These are phyloP conservation scores for Phalera bucephala DNA, from an alignment of 2,888 invertebrate species.

Conservation along the genomic window DNA sequence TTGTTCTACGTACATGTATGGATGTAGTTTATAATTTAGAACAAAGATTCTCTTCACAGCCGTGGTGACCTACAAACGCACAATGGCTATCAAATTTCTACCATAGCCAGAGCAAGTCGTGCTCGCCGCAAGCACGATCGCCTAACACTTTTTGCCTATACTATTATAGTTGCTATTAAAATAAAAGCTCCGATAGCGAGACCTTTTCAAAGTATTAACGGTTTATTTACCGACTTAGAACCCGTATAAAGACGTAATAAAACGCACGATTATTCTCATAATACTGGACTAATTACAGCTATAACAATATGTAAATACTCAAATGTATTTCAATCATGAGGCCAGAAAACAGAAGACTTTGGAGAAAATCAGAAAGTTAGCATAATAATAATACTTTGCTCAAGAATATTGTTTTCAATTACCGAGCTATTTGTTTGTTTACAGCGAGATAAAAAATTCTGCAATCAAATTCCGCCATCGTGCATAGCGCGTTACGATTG, in stretches of 20 bases:
- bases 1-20: constrained; percentile 4
- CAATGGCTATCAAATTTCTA: constrained; percentile 66
- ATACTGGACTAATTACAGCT: background rate
- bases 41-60: constrained; percentile 44
- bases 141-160: constrained; percentile 41
- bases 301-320: background rate
- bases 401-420: too few species aligned
- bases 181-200: constrained; percentile 45
- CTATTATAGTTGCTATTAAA: constrained; percentile 42
- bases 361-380: too few species aligned
- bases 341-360: too few species aligned
- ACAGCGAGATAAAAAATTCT: background rate
- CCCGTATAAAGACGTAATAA: background rate
- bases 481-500: constrained; percentile 7
- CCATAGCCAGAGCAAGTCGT: constrained; percentile 45
- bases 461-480: constrained; percentile 7
- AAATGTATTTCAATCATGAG: too few species aligned
- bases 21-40: constrained; percentile 17
- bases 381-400: too few species aligned
- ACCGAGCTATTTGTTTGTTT: too few species aligned
- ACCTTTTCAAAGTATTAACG: constrained; percentile 21
- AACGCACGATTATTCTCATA: background rate
- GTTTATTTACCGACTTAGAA: background rate
- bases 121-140: constrained; percentile 51
- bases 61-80: constrained; percentile 63